Evolutionary conservation across 2,113 vertebrate genomes (phyloP).

Genomic region (Stegostoma tigrinum): DNA sequence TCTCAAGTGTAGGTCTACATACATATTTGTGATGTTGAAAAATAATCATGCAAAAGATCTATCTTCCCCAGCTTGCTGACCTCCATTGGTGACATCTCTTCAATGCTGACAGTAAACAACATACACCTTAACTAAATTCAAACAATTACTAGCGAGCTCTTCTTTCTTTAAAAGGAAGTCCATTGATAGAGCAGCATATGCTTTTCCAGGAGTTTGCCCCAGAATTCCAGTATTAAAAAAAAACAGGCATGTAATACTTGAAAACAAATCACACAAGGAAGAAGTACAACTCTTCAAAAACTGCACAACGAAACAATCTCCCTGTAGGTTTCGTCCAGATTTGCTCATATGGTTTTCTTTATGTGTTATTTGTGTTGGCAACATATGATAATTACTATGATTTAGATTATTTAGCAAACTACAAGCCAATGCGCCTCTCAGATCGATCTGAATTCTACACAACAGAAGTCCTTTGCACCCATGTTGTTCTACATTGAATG

Average conservation of each 20-base stretch:
- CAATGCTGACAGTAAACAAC: neutral
- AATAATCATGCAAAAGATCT: neutral
- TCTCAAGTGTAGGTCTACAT: neutral
- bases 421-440: neutral
- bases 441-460: neutral
- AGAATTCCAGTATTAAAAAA: neutral
- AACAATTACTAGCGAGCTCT: neutral
- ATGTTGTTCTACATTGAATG: neutral
- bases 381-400: neutral
- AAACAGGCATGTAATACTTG: slow-evolving; percentile 11
- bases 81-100: neutral
- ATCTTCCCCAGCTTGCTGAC: neutral
- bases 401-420: neutral
- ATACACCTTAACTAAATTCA: neutral
- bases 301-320: neutral
- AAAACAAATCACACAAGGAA: neutral
- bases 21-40: neutral
- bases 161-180: neutral
- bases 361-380: slow-evolving; percentile 28
- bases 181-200: neutral
- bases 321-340: neutral
- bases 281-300: neutral
- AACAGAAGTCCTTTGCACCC: neutral
- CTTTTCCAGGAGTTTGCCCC: neutral
- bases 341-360: slow-evolving; percentile 24